Percentiles rank a stretch among this genome's conserved stretches.
Conservation (phyloP, 2,113 vertebrate species). For the Gasterosteus aculeatus region DNA sequence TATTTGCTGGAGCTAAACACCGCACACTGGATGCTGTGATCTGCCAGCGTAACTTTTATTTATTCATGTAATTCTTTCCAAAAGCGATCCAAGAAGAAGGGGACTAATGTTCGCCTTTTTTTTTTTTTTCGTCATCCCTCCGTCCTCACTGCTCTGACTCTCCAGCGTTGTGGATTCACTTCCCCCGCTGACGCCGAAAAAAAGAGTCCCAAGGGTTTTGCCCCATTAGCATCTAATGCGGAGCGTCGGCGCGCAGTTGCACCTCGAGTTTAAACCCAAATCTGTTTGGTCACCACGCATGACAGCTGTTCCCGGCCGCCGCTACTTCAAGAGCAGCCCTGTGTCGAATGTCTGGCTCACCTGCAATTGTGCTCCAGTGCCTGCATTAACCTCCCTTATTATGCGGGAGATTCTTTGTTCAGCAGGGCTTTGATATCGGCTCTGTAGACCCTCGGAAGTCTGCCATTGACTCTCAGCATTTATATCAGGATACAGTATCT, state of each 20-base stretch:
- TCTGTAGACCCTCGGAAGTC: conserved; percentile 55
- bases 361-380: conserved; percentile 44
- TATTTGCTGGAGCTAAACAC: conserved; percentile 57
- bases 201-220: conserved; percentile 38
- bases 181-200: neutral
- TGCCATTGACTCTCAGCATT: conserved; percentile 48
- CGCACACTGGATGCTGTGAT: conserved; percentile 33
- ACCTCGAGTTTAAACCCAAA: conserved; percentile 38
- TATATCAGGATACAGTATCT: conserved; percentile 67
- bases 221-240: conserved; percentile 36
- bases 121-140: too few relatives aligned
- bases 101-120: conserved; percentile 41
- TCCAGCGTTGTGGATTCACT: conserved; percentile 1
- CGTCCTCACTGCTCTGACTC: neutral
- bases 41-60: conserved; percentile 36
- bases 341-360: conserved; percentile 43
- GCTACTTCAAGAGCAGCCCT: conserved; percentile 46
- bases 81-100: conserved; percentile 31
- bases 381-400: conserved; percentile 76
- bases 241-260: conserved; percentile 15
- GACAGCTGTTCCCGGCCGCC: conserved; percentile 36
- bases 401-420: conserved; percentile 45
- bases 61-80: conserved; percentile 36
- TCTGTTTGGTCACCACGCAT: conserved; percentile 45
- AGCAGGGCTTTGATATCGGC: conserved; percentile 54